Evolutionary conservation across 2,888 invertebrate genomes (phyloP).

Genomic region (Sisyra terminalis): DNA sequence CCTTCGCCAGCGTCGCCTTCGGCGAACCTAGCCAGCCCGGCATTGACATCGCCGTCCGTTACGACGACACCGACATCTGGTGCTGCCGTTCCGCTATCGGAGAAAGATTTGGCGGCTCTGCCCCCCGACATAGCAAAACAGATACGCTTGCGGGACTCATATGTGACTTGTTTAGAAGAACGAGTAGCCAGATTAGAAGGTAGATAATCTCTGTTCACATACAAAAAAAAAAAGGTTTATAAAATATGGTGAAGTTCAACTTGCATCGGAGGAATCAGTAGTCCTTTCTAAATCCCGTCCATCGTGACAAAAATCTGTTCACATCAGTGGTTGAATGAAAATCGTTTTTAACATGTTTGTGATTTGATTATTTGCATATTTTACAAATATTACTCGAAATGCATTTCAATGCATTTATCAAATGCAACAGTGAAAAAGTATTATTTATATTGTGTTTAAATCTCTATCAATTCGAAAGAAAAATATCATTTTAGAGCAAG

Average conservation of each 20-base stretch:
- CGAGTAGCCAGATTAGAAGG: conserved; percentile 63
- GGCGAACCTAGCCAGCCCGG: neutral
- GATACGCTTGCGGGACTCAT: conserved; percentile 62
- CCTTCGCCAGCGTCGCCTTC: conserved; percentile 6
- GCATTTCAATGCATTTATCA: too few species aligned
- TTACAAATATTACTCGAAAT: too few species aligned
- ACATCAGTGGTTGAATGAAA: conserved; percentile 5
- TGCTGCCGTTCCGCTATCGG: conserved; percentile 27
- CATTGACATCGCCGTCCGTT: neutral
- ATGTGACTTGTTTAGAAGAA: conserved; percentile 57
- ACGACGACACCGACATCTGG: neutral
- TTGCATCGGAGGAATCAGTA: neutral
- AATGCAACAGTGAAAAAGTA: too few species aligned
- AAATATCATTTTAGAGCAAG: neutral
- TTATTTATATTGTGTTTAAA: too few species aligned
- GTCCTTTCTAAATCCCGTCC: neutral
- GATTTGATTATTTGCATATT: too few species aligned
- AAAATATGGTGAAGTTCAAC: conserved; percentile 2
- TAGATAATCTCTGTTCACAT: conserved; percentile 31
- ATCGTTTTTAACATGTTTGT: too few species aligned
- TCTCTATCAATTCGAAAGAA: too few species aligned
- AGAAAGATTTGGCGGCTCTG: conserved; percentile 45
- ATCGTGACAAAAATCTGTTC: conserved; percentile 2
- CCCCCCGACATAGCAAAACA: conserved; percentile 48
- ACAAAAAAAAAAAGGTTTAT: conserved; percentile 5